phyloP scores from a whole-genome alignment of 2,113 vertebrate species.

The Bothrops jararaca region DNA sequence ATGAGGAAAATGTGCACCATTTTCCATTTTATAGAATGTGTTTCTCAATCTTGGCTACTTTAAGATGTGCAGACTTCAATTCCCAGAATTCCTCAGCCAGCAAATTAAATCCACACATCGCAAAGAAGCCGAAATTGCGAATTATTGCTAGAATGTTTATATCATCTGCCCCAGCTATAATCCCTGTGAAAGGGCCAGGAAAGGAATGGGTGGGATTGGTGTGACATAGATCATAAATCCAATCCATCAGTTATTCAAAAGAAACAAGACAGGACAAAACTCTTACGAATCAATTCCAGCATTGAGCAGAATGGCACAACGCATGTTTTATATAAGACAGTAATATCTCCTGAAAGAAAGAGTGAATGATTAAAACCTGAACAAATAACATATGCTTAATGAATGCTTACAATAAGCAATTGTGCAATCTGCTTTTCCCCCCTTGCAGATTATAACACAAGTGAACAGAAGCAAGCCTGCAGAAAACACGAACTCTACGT shows the following conservation, averaged over 20 bases:
- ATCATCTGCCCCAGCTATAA: background rate
- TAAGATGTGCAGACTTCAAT: background rate
- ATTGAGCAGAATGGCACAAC: background rate
- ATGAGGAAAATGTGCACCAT: background rate
- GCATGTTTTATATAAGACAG: background rate
- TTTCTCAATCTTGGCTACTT: background rate
- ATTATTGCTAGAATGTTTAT: background rate
- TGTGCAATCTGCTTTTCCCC: conserved; percentile 46
- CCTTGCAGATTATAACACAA: conserved; percentile 87
- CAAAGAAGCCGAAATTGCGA: background rate
- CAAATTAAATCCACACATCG: background rate
- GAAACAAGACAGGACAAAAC: background rate
- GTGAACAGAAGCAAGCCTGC: conserved; percentile 97
- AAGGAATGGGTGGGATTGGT: background rate
- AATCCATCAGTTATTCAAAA: background rate
- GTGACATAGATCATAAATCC: background rate
- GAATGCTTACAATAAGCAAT: background rate
- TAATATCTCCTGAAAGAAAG: background rate
- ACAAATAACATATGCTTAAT: background rate
- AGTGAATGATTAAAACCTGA: background rate
- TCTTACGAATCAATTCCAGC: background rate
- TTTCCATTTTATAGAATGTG: background rate
- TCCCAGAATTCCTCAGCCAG: background rate
- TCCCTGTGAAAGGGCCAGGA: background rate
- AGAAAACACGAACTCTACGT: conserved; percentile 99